Evolutionary conservation across 2,113 vertebrate genomes (phyloP).

Genomic region (Fregetta grallaria): DNA sequence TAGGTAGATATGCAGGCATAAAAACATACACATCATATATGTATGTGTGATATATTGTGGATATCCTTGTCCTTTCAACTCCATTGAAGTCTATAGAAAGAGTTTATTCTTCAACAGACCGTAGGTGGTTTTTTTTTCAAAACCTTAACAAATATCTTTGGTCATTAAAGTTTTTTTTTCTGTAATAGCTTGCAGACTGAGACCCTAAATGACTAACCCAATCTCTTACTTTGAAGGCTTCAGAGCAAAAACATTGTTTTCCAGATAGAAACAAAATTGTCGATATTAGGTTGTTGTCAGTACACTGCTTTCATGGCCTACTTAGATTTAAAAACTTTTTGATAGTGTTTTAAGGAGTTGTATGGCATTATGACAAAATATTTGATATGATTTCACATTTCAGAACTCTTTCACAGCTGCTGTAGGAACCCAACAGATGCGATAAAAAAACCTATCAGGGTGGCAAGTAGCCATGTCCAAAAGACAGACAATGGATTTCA

Average conservation of each 20-base stretch:
- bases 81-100: neutral
- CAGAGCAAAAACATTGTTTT: neutral
- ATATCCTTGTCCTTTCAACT: neutral
- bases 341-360: neutral
- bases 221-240: neutral
- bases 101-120: neutral
- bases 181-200: neutral
- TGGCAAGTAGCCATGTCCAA: neutral
- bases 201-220: neutral
- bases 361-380: neutral
- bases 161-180: neutral
- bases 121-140: neutral
- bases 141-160: neutral
- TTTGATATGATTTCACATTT: neutral
- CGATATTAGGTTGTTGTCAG: neutral
- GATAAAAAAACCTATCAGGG: neutral
- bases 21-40: neutral
- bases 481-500: neutral
- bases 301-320: neutral
- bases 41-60: fast-evolving
- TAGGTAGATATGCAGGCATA: neutral
- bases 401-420: neutral
- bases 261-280: neutral
- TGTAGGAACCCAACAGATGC: neutral
- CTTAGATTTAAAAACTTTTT: neutral